A percentile compares a stretch with the other conserved stretches of the same genome.
These are phyloP conservation scores for Lasioglossum marginatum DNA, from an alignment of 2,888 invertebrate genomes.

Conservation along the genomic window DNA sequence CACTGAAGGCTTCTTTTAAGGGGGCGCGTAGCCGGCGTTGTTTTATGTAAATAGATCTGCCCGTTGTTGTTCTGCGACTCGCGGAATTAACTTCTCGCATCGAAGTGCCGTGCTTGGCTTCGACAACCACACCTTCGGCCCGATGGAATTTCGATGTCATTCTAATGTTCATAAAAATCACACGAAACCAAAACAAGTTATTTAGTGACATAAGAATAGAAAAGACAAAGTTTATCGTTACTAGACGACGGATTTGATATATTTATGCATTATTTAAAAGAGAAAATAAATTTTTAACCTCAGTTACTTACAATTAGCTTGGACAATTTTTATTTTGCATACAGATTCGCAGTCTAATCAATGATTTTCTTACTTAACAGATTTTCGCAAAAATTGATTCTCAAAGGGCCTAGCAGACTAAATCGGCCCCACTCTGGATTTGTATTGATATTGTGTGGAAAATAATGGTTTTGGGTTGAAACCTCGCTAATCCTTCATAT, in stretches of 20 bases:
- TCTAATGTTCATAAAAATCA: neutral
- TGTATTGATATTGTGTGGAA: too few relatives aligned
- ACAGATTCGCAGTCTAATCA: neutral
- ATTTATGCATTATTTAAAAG: neutral
- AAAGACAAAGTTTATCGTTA: neutral
- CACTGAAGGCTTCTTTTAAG: slow-evolving; percentile 26
- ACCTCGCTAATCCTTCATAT: too few relatives aligned
- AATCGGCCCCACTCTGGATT: too few relatives aligned
- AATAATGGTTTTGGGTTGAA: too few relatives aligned
- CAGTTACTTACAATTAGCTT: neutral
- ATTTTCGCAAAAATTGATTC: too few relatives aligned
- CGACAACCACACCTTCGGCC: neutral
- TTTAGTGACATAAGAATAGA: neutral
- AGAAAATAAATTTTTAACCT: neutral
- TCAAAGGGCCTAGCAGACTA: too few relatives aligned
- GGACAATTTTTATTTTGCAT: neutral
- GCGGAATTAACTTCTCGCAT: neutral
- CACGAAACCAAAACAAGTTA: neutral
- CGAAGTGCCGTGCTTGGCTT: neutral
- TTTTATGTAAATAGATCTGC: slow-evolving; percentile 42
- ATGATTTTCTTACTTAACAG: neutral
- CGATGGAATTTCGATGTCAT: neutral
- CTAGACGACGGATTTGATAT: too few relatives aligned
- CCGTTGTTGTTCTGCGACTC: neutral
- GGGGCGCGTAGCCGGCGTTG: slow-evolving; percentile 11